Evolutionary conservation across 2,888 invertebrate genomes (phyloP), one percentile per base, ranked within the genome.

Genomic region (Melieria crassipennis): DNA sequence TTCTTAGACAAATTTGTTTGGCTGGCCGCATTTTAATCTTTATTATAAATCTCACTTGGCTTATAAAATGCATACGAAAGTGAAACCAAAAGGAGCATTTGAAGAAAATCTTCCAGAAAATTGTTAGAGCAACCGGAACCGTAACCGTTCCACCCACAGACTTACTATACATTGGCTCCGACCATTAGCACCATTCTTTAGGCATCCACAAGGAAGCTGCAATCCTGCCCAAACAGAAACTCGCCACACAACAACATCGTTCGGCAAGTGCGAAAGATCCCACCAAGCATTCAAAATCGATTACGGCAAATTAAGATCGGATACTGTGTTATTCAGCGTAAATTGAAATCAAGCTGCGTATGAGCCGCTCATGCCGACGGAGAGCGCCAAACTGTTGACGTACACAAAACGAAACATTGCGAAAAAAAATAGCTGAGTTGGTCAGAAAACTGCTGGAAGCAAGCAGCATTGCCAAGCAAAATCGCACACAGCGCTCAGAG

Each of bases 251-350:
- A 72, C 47, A 48, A 58, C 60, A 58, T 58, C 42, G 57, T 58
- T 42, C 66, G 11, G 46, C 47, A 42, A 57, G 43, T 57, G 16
- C 65, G 56, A 57, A 57, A 70, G 56, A 71, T 80, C 83, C 83
- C 78, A 80, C 82, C 73, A 82, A 79, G 84, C 84, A 83, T 84
- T 81, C 77, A 77, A 78, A 84, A 83, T 84, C 82, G 80, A 83
- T 83, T 84, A 83, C 75, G 80, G 78, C 77, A 65, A 65, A 72
- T 69, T 63, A 55, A 70, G 56, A 69, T 69, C 60, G 63, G 65
- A 73, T 50, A 30, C 58, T 67, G 60, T 61, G 42, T 11, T 56
- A 16, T 68, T 43, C 46, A 30, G 7, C 5, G 46, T 57, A 57
- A 66, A 66, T 57, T 6, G 65, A 66, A 57, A 66, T 66, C 65